Evolutionary conservation across 1,140 invertebrate species (phyloP).

Genomic region (Bactericera cockerelli): DNA sequence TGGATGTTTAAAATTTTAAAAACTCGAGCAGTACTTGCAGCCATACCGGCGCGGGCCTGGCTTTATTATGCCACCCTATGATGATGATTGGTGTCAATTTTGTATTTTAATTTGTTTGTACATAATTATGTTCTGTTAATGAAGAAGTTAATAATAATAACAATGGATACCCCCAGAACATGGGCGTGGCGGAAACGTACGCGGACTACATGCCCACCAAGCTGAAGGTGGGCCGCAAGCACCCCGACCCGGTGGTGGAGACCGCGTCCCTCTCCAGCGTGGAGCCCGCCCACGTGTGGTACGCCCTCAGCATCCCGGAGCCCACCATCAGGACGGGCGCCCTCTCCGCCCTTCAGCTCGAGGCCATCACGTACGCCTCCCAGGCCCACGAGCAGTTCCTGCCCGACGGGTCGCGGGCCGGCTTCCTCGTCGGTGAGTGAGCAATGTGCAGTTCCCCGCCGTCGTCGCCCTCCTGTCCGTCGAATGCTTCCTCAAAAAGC

Average conservation of each 20-base stretch:
- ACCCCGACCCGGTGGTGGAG: conserved; percentile 99
- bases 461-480: too few species aligned
- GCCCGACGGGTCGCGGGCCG: conserved; percentile 77
- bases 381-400: conserved; percentile 90
- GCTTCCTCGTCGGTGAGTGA: conserved; percentile 80
- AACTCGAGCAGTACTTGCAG: too few species aligned
- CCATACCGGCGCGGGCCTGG: too few species aligned
- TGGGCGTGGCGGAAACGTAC: conserved; percentile 95
- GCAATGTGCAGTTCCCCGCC: too few species aligned
- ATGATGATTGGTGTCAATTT: too few species aligned
- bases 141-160: too few species aligned
- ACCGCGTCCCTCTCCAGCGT: conserved; percentile 94
- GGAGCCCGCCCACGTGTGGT: conserved; percentile 86
- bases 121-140: too few species aligned
- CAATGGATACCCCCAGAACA: too few species aligned
- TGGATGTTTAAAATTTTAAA: too few species aligned
- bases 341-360: conserved; percentile 89
- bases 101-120: too few species aligned
- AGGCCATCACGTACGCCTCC: conserved; percentile 90
- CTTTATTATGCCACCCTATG: too few species aligned
- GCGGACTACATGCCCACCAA: conserved; percentile 95
- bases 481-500: too few species aligned
- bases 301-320: conserved; percentile 70
- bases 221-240: conserved; percentile 84
- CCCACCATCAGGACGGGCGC: conserved; percentile 68